Evolutionary conservation across 2,888 invertebrate species (phyloP).

Genomic region (Ditula angustiorana): DNA sequence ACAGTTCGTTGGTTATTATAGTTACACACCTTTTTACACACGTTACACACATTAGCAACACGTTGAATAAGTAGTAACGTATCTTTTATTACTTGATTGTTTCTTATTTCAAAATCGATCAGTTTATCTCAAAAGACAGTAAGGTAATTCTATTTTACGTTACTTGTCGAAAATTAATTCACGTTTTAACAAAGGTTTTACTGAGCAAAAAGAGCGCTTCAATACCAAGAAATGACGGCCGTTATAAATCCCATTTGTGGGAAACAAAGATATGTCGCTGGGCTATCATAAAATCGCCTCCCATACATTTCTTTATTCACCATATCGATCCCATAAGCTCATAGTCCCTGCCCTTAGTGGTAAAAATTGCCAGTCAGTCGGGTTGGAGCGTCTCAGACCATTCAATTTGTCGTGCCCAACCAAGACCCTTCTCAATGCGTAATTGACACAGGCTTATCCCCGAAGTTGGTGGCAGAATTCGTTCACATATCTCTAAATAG

Average conservation of each 20-base stretch:
- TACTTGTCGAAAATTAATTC: too few relatives aligned
- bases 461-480: conserved; percentile 76
- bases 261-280: conserved; percentile 35
- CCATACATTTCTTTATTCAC: conserved; percentile 37
- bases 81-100: too few relatives aligned
- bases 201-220: conserved; percentile 23
- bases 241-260: conserved; percentile 28
- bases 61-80: too few relatives aligned
- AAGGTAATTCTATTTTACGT: too few relatives aligned
- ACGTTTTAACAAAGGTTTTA: too few relatives aligned
- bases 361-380: conserved; percentile 76
- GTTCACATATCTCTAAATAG: conserved; percentile 60
- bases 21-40: too few relatives aligned
- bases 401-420: conserved; percentile 75
- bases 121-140: too few relatives aligned
- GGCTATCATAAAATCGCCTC: conserved; percentile 33
- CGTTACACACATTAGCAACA: too few relatives aligned
- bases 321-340: conserved; percentile 53
- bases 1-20: too few relatives aligned
- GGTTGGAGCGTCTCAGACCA: conserved; percentile 64
- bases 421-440: conserved; percentile 79
- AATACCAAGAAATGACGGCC: background rate
- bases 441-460: conserved; percentile 82
- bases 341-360: conserved; percentile 67
- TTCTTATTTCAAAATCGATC: too few relatives aligned